Base-by-base conservation (phyloP, 2,113 vertebrate species). In the Chelonoidis abingdonii region DNA sequence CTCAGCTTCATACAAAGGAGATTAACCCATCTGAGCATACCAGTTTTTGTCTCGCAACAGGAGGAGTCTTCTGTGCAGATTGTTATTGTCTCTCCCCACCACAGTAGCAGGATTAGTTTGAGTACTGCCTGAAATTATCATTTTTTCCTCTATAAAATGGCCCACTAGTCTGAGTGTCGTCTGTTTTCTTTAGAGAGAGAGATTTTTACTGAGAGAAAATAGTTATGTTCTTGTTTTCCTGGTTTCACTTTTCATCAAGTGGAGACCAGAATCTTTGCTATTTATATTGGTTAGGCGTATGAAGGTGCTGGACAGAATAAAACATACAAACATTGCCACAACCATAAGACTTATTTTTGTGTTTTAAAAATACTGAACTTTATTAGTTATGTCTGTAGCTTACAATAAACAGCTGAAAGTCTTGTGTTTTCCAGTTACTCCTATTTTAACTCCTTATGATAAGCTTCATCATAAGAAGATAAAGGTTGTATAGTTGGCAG, bases 201-300 rank as follows among this genome's bases (percentile, higher is more conserved):
- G 21, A 90, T 17, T 84, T 88, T 19, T 22, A 21, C 72, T 22
- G 13, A 91, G 76, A 87, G 47, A 87, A 93, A 92, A 83, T 10
- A 83, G 5, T 3, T 92, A 53, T 19, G 4, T 90, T 12, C 29
- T 56, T 93, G 1, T 84, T 94, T 16, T 86, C 25, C 5, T 94
- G 19, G 29, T 54, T 54, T 54, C 53, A 54, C 5, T 89, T 8
- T 89, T 86, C 92, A 29, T 94, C 84, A 49, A 92, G 92, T 0
- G 85, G 92, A 97, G 95, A 90, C 90, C 88, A 96, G 95, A 97
- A 86, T 83, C 85, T 96, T 93, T 89, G 53, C 49, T 89, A 57
- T 54, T 89, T 50, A 1, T 78, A 75, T 78, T 0, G 0, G 14
- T 53, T 95, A 87, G 88, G 27, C 90, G 6, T 35, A 1, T 82